These are phyloP conservation scores for Dasypogon diadema DNA, from an alignment of 2,888 invertebrate genomes.

Conservation along the genomic window DNA sequence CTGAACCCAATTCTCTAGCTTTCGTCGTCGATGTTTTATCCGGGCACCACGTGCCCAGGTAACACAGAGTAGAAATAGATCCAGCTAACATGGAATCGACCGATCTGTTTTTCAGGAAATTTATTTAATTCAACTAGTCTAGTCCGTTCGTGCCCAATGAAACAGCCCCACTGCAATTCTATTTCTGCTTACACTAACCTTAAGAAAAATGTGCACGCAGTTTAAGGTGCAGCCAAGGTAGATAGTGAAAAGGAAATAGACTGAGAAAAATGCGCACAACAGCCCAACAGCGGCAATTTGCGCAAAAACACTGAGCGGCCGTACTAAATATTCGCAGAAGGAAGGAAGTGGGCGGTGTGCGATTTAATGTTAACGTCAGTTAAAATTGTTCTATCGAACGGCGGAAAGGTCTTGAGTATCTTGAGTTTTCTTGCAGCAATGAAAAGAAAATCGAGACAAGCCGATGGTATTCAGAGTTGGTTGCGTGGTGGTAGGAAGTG, in stretches of 20 bases:
- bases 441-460: slow-evolving; percentile 12
- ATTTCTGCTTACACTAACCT: neutral
- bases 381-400: slow-evolving; percentile 1
- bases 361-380: neutral
- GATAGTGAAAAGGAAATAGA: slow-evolving; percentile 4
- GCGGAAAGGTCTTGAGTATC: neutral
- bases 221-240: slow-evolving; percentile 6
- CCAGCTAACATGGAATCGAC: neutral
- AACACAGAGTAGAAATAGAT: neutral
- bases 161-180: neutral
- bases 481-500: slow-evolving; percentile 22
- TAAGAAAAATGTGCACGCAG: neutral
- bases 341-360: slow-evolving; percentile 36
- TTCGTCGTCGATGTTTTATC: neutral
- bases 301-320: neutral
- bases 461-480: neutral
- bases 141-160: slow-evolving; percentile 10
- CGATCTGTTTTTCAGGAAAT: neutral
- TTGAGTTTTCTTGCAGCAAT: slow-evolving; percentile 1
- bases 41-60: slow-evolving; percentile 20
- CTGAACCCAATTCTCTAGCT: slow-evolving; percentile 24
- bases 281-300: neutral
- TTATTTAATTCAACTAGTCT: slow-evolving; percentile 28
- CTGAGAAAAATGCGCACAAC: neutral
- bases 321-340: slow-evolving; percentile 1